Percentiles rank a stretch among this genome's conserved stretches.
Evolutionary conservation across 2,113 vertebrate species (phyloP).

Genomic region (Haemorhous mexicanus): DNA sequence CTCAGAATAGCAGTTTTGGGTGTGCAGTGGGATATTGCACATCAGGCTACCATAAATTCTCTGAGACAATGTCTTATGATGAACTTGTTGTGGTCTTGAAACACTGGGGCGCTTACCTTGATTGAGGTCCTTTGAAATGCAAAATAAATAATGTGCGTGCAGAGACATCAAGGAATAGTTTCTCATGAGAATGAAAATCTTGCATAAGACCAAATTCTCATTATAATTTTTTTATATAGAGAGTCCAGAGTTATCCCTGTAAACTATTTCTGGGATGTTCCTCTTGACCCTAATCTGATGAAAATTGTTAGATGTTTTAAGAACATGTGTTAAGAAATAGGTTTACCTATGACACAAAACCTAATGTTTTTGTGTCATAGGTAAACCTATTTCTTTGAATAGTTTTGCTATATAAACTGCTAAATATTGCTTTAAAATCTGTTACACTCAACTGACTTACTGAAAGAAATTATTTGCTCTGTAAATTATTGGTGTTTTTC

Average conservation of each 20-base stretch:
- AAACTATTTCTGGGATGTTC: not conserved
- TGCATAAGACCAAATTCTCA: not conserved
- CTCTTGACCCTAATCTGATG: not conserved
- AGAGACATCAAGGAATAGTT: not conserved
- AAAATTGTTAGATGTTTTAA: not conserved
- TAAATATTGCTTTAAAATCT: not conserved
- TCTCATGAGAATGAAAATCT: not conserved
- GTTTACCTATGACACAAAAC: too few species aligned
- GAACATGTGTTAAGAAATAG: too few species aligned
- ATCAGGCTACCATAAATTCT: not conserved
- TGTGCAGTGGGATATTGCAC: not conserved
- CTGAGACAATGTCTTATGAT: not conserved
- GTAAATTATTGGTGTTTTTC: not conserved
- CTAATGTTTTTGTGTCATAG: not conserved
- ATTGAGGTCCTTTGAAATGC: not conserved
- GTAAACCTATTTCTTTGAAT: not conserved
- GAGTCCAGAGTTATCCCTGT: not conserved
- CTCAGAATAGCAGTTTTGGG: not conserved
- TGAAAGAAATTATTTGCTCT: not conserved
- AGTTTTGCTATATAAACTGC: not conserved
- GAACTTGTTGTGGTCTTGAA: not conserved
- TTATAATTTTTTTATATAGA: not conserved
- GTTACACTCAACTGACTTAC: not conserved
- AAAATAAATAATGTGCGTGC: not conserved
- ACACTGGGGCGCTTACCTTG: not conserved